Base-by-base conservation (phyloP, 92 coral and sea anemone genomes). In the Umimayanthus kanabou region DNA sequence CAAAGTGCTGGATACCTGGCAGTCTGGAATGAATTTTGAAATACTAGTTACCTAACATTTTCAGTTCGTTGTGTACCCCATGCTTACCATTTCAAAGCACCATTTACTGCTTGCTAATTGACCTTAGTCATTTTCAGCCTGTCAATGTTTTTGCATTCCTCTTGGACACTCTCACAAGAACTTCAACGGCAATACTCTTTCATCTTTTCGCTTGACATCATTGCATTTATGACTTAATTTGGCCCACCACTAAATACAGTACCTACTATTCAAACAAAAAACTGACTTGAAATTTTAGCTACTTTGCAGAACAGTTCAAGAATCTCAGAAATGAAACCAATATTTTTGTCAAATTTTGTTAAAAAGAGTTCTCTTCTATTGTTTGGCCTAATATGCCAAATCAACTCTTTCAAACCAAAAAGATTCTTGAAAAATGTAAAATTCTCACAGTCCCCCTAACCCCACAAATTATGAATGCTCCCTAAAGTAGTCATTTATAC, bases 31-130 rank as follows among this genome's bases (percentile, higher is more conserved):
- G 77, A 73, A 73, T 73, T 73, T 73, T 73, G 77, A 73, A 26
- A 30, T 73, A 73, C 77, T 73, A 73, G 77, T 73, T 73, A 73
- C 23, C 77, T 47, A 73, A 73, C 77, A 73, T 73, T 73, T 73
- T 73, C 47, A 73, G 77, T 73, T 73, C 77, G 49, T 73, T 73
- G 77, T 73, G 77, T 73, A 73, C 77, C 77, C 77, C 28, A 15
- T 73, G 77, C 77, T 30, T 30, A 72, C 33, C 47, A 13, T 73
- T 73, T 73, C 39, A 73, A 73, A 73, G 77, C 77, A 42, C 77
- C 77, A 29, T 74, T 74, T 74, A 74, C 43, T 74, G 53, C 79
- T 39, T 50, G 79, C 79, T 74, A 74, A 74, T 50, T 74, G 79
- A 50, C 26, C 39, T 39, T 74, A 74, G 79, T 74, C 79, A 74